Evolutionary conservation across 2,797 vertebrate species (phyloP).

Genomic region (Phrynocephalus guinanensis): DNA sequence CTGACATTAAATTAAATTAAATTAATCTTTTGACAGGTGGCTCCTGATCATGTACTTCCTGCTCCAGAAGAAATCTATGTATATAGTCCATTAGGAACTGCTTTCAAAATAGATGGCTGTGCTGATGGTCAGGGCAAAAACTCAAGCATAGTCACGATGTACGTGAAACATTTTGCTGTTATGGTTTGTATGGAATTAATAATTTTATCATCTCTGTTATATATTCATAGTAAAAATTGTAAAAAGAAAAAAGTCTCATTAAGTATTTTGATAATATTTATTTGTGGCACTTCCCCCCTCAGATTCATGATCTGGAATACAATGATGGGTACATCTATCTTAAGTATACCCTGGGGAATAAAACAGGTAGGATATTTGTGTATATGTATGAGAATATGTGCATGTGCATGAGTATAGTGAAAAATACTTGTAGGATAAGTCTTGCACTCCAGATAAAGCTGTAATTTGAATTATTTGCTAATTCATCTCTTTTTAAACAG

Average conservation of each 20-base stretch:
- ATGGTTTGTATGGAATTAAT: conserved; percentile 43
- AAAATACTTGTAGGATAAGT: conserved; percentile 16
- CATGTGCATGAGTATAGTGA: conserved; percentile 15
- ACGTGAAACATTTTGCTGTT: conserved; percentile 70
- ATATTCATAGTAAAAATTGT: not conserved
- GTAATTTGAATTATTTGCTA: conserved; percentile 2
- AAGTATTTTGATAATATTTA: conserved; percentile 32
- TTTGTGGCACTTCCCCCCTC: conserved; percentile 33
- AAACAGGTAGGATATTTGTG: conserved; percentile 86
- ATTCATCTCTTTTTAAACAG: conserved; percentile 73
- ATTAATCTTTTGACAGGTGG: conserved; percentile 79
- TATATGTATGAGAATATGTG: not conserved
- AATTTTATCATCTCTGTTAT: conserved; percentile 19
- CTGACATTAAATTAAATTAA: too few species aligned
- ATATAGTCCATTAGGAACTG: conserved; percentile 94
- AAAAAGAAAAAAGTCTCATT: not conserved
- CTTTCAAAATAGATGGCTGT: conserved; percentile 86
- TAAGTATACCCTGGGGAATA: conserved; percentile 98
- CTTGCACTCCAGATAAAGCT: not conserved
- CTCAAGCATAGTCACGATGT: conserved; percentile 96
- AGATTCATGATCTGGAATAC: conserved; percentile 99
- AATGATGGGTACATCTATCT: conserved; percentile 98
- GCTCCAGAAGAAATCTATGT: conserved; percentile 88
- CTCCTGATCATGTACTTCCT: conserved; percentile 95
- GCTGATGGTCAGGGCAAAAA: conserved; percentile 85